Conservation (phyloP, 1,140 invertebrate species). For the Phymastichus coffea region DNA sequence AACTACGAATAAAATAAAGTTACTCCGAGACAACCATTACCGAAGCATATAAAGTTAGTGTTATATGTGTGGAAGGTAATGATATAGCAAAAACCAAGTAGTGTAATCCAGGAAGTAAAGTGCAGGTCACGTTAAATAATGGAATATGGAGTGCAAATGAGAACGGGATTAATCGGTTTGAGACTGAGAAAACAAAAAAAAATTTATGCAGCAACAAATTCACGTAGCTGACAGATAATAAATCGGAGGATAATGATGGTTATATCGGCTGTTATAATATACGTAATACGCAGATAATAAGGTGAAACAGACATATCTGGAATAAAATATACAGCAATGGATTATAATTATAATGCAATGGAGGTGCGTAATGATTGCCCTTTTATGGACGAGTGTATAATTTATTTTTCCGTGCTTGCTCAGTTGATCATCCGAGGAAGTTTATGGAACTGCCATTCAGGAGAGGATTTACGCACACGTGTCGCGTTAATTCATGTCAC, state of each 20-base stretch:
- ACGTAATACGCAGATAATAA: constrained; percentile 46
- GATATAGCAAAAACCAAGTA: too few species aligned
- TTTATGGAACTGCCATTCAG: neutral
- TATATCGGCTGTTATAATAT: constrained; percentile 33
- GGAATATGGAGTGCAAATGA: constrained; percentile 18
- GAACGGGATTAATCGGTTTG: too few species aligned
- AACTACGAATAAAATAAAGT: too few species aligned
- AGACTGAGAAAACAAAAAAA: constrained; percentile 26
- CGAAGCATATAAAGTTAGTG: too few species aligned
- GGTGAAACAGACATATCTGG: constrained; percentile 52
- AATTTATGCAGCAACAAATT: constrained; percentile 32
- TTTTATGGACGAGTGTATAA: constrained; percentile 32
- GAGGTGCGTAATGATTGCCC: constrained; percentile 25
- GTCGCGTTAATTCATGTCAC: neutral
- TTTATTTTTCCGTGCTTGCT: constrained; percentile 26
- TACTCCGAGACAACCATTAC: too few species aligned
- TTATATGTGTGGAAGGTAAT: too few species aligned
- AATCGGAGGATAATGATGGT: constrained; percentile 34
- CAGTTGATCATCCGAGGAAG: too few species aligned
- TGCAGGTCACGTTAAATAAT: constrained; percentile 18
- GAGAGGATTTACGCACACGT: neutral
- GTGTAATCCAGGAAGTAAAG: constrained; percentile 15
- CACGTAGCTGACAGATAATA: constrained; percentile 36
- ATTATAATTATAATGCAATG: constrained; percentile 50
- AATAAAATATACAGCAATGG: constrained; percentile 54